phyloP scores from a whole-genome alignment of 2,888 invertebrate genomes.

The Willowsia nigromaculata region DNA sequence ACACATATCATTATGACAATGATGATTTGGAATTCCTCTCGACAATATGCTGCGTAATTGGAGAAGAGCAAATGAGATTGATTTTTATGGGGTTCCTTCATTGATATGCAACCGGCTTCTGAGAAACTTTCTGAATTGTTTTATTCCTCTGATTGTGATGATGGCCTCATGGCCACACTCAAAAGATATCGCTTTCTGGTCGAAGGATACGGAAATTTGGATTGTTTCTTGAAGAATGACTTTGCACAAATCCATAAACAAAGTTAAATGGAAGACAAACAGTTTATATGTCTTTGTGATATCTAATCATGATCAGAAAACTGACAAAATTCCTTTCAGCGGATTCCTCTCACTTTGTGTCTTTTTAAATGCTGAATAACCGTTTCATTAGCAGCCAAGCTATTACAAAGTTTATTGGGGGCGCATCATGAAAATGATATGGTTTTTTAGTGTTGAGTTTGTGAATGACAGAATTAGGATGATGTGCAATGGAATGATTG shows the following conservation, averaged over 20 bases:
- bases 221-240: neutral
- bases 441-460: too few relatives aligned
- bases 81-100: constrained; percentile 32
- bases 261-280: neutral
- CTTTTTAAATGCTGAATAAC: neutral
- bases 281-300: neutral
- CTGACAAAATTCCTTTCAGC: neutral
- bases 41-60: constrained; percentile 20
- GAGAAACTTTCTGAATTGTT: constrained; percentile 10
- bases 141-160: neutral
- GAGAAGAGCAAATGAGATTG: constrained; percentile 31
- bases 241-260: neutral
- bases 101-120: constrained; percentile 45
- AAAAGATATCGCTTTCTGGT: too few relatives aligned
- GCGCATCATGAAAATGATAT: neutral
- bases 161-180: neutral
- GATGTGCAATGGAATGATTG: too few relatives aligned
- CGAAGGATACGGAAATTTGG: neutral
- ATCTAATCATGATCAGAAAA: constrained; percentile 15
- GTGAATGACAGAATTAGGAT: too few relatives aligned
- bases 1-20: neutral
- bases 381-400: neutral
- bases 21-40: neutral
- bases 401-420: neutral
- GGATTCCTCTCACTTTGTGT: neutral